Evolutionary conservation across 2,797 vertebrate species (phyloP).

Genomic region (Melanotaenia maccullochi): DNA sequence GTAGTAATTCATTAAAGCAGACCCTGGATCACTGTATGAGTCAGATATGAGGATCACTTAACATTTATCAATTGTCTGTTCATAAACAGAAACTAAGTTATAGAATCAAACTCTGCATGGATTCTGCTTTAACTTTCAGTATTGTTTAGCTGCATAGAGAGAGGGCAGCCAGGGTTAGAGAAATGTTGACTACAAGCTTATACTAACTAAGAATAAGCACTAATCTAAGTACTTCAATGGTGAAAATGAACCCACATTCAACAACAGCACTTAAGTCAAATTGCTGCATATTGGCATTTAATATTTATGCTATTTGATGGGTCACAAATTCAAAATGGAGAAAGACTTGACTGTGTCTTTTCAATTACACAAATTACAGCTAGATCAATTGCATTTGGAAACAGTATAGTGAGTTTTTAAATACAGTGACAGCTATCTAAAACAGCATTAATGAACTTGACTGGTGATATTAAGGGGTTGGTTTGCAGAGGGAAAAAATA

Average conservation of each 20-base stretch:
- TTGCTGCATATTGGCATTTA: not conserved
- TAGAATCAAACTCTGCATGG: not conserved
- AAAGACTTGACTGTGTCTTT: too few relatives aligned
- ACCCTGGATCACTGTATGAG: not conserved
- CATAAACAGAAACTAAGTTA: not conserved
- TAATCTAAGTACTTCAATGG: not conserved
- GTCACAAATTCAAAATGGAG: not conserved
- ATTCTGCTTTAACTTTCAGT: not conserved
- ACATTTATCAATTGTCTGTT: not conserved
- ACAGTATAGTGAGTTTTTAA: too few relatives aligned
- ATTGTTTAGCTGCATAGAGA: not conserved
- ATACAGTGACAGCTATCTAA: too few relatives aligned
- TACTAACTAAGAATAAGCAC: not conserved
- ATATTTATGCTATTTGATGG: not conserved
- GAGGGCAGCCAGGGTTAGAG: not conserved
- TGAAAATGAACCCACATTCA: not conserved
- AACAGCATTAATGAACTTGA: too few relatives aligned
- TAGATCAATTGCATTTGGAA: too few relatives aligned
- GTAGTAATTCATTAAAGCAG: constrained; percentile 23
- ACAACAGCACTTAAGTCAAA: not conserved
- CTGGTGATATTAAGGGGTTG: too few relatives aligned
- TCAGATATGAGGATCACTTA: not conserved
- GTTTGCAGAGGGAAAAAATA: too few relatives aligned
- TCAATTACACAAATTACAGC: too few relatives aligned
- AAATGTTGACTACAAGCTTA: not conserved